phyloP scores from a whole-genome alignment of 1,140 invertebrate genomes.

The Sycophila sp. region DNA sequence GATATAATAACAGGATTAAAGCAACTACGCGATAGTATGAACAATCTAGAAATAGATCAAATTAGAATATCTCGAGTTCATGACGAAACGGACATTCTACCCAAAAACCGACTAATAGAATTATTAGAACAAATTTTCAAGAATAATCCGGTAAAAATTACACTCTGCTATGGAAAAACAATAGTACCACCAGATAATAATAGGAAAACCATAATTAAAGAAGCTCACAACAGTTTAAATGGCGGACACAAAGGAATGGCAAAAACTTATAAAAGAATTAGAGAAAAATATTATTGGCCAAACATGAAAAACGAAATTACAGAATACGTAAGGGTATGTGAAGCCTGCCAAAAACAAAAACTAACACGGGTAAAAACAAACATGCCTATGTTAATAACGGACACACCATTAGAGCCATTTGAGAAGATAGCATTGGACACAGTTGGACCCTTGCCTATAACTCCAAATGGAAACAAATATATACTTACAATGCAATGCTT shows the following conservation, averaged over 20 bases:
- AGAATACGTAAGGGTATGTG: conserved; percentile 20
- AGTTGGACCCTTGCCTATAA: neutral
- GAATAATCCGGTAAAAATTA: too few relatives aligned
- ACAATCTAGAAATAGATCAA: too few relatives aligned
- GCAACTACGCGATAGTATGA: too few relatives aligned
- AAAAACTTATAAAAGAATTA: conserved; percentile 32
- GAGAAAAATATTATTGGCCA: conserved; percentile 40
- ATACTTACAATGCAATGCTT: neutral
- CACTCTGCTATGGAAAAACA: too few relatives aligned
- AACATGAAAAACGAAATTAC: conserved; percentile 36
- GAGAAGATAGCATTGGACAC: conserved; percentile 10
- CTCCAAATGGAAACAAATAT: neutral
- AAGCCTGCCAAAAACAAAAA: neutral
- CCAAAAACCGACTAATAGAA: neutral
- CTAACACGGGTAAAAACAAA: neutral
- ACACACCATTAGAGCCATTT: neutral
- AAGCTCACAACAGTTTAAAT: conserved; percentile 25
- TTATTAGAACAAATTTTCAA: too few relatives aligned
- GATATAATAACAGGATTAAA: neutral
- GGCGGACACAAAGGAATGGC: conserved; percentile 39
- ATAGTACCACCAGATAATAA: too few relatives aligned
- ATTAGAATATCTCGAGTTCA: too few relatives aligned
- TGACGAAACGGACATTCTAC: neutral
- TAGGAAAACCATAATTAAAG: too few relatives aligned
- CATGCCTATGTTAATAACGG: neutral